Conservation (phyloP, 2,888 invertebrate species). For the Sturmia bella region DNA sequence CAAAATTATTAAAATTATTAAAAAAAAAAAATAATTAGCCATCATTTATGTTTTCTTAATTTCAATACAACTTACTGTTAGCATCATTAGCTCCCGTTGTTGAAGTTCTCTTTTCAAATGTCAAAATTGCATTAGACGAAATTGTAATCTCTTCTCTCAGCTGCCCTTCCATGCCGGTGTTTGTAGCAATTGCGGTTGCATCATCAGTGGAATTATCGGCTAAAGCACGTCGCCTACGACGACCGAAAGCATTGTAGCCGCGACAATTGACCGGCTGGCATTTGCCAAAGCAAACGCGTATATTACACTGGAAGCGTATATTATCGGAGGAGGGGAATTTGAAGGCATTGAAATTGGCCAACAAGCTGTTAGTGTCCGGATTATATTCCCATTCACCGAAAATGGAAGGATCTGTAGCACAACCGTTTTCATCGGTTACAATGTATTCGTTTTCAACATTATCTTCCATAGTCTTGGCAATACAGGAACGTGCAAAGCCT, state of each 20-base stretch:
- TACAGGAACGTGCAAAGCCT: conserved; percentile 95
- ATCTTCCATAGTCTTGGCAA: conserved; percentile 95
- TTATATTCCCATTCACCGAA: conserved; percentile 97
- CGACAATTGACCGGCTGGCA: conserved; percentile 97
- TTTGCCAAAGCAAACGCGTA: conserved; percentile 96
- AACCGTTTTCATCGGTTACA: conserved; percentile 96
- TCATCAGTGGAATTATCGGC: conserved; percentile 78
- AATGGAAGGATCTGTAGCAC: conserved; percentile 95
- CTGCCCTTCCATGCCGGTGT: conserved; percentile 87
- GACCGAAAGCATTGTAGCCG: conserved; percentile 94
- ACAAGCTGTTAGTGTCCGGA: conserved; percentile 90
- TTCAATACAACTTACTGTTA: conserved; percentile 84
- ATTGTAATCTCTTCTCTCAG: conserved; percentile 96
- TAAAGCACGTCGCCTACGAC: conserved; percentile 86
- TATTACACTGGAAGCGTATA: conserved; percentile 97
- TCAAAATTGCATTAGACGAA: conserved; percentile 94
- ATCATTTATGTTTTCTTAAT: not conserved
- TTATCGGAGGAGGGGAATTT: conserved; percentile 97
- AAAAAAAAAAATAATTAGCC: conserved; percentile 17
- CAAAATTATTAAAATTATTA: conserved; percentile 36
- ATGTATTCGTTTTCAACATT: conserved; percentile 94
- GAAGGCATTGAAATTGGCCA: conserved; percentile 95
- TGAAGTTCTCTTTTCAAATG: conserved; percentile 88
- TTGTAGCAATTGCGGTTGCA: conserved; percentile 84
- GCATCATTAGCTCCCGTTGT: conserved; percentile 89